Base-by-base conservation (phyloP, 2,113 vertebrate genomes). In the Eublepharis macularius region DNA sequence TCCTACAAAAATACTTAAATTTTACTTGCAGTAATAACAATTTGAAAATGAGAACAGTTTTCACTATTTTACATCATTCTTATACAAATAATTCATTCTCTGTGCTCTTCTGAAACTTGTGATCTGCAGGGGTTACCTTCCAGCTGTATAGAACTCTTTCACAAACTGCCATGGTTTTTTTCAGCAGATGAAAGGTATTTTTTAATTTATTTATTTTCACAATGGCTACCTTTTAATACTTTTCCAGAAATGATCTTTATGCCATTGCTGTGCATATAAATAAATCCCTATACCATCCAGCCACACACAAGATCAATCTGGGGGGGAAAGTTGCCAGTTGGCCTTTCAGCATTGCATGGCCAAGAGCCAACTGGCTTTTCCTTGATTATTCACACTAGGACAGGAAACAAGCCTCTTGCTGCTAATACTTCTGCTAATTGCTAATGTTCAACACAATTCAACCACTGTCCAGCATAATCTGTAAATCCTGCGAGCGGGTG, bases 351-450 rank as follows among this genome's bases (percentile, higher is more conserved):
- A 41, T 76, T 75, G 41, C 63, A 75, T 87, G 69, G 2, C 47
- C 79, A 14, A 26, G 4, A 80, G n/a, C 19, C 49, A 88, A 84
- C n/a, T 14, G 36, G 3, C 29, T n/a, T 81, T 81, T 80, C 8
- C 83, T 85, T 88, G 47, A 70, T 80, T 88, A 68, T 83, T 89
- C 60, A 72, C 51, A 80, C 45, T 51, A 36, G 34, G 70, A 77
- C 17, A 45, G 21, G 76, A 87, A 87, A 80, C 76, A 80, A 84
- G 76, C 60, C 82, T 75, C 54, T 87, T 84, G 60, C 17, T 89
- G 70, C 74, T 68, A 66, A 39, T 87, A 17, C 9, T 81, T 87
- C 63, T 85, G 54, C 72, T 89, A 80, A 81, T 14, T 43, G 43
- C 32, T 66, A 76, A 91, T 84, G 41, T 34, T 51, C 45, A 86